Base-by-base conservation (phyloP, 2,113 vertebrate species). In the Pelmatolapia mariae region DNA sequence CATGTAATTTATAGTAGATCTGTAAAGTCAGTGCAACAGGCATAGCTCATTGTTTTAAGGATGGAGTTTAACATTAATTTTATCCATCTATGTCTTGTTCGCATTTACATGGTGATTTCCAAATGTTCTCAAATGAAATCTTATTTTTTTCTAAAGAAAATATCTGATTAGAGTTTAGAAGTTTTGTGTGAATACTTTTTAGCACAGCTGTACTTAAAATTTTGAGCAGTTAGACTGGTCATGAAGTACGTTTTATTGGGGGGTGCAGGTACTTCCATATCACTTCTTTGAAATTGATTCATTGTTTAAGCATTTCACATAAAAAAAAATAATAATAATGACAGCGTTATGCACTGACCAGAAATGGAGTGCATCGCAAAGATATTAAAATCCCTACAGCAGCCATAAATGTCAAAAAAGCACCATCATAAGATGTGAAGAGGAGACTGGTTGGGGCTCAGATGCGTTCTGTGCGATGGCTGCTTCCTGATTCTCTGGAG, bases 401-500 rank as follows among this genome's bases (percentile, higher is more conserved):
- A 52, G 7, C 29, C n/a, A 56, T 43, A 22, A 71, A 47, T 50
- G 45, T 79, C 38, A 59, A 33, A 4, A 81, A 76, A 81, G 56
- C 31, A 53, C 38, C 53, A 53, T 43, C 47, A 36, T 24, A 63
- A 4, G 15, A 80, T 5, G 7, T 73, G 43, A 71, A 22, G 50
- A 26, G 5, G 24, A 40, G 40, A 59, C 5, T 57, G 71, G 19
- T 26, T 54, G 52, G 33, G 80, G 80, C 8, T 76, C 54, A 61
- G 57, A 45, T 71, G 36, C 4, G 19, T 7, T 56, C 13, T 5
- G n/a, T 79, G 33, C 57, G 85, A 91, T n/a, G 80, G 22, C 82
- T 33, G 59, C 81, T 26, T 89, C 81, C 81, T 50, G 66, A 83
- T 53, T 91, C 90, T 92, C 89, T 86, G 82, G 90, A 91, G 89